Evolutionary conservation across 2,113 vertebrate species (phyloP).

Genomic region (Psammodynastes pulverulentus): DNA sequence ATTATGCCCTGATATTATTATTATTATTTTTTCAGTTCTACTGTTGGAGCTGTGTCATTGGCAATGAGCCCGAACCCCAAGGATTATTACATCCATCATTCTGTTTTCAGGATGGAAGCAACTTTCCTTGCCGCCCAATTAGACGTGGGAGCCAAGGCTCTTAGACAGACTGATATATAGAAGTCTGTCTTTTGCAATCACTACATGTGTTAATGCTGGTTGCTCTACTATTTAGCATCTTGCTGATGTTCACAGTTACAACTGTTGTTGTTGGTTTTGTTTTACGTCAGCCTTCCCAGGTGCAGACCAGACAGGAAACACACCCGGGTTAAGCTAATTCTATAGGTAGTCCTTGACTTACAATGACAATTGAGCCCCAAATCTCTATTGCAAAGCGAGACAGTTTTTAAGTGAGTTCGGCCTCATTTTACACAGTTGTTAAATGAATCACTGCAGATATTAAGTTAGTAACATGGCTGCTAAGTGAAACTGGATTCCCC

Average conservation of each 20-base stretch:
- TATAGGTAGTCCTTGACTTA: no score
- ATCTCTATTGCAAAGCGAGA: no score
- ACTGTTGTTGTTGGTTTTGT: background rate
- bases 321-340: no score
- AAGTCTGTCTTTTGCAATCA: background rate
- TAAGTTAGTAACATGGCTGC: background rate
- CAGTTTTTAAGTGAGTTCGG: no score
- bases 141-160: background rate
- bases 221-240: background rate
- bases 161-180: background rate
- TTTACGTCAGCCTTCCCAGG: background rate
- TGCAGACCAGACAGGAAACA: no score
- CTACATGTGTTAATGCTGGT: background rate
- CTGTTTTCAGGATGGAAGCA: background rate
- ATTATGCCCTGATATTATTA: background rate
- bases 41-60: background rate
- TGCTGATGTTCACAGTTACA: background rate
- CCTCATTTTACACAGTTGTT: background rate
- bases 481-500: background rate
- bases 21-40: background rate
- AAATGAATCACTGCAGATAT: background rate
- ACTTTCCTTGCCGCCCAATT: background rate
- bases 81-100: background rate
- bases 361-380: no score
- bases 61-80: background rate